These are phyloP conservation scores for Phytoseiulus persimilis DNA, from an alignment of 2,888 invertebrate species.

Conservation along the genomic window DNA sequence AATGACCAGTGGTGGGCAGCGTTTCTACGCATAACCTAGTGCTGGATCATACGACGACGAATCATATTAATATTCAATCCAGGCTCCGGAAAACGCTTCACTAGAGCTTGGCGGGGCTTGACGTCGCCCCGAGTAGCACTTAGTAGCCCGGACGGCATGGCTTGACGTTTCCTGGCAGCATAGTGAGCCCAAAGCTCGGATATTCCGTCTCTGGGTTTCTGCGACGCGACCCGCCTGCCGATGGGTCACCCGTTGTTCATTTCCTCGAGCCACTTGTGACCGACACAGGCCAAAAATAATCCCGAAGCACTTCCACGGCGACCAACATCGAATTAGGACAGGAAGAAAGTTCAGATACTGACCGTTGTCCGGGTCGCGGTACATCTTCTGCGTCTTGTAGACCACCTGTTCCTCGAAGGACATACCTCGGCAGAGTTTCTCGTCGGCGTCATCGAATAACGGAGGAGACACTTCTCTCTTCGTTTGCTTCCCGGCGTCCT, in stretches of 20 bases:
- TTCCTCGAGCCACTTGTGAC: neutral
- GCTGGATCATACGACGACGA: slow-evolving; percentile 5
- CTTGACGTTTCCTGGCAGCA: neutral
- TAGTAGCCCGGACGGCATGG: neutral
- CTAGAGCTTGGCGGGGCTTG: neutral
- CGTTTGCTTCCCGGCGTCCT: neutral
- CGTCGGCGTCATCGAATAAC: neutral
- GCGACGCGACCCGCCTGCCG: neutral
- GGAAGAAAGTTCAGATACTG: neutral
- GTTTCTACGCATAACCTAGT: neutral
- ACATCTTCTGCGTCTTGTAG: neutral
- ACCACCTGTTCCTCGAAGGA: neutral
- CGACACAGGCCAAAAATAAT: neutral
- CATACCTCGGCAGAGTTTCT: neutral
- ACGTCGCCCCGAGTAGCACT: neutral
- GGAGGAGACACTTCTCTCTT: neutral
- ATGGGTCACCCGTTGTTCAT: neutral
- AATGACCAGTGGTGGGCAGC: neutral
- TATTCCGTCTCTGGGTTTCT: neutral
- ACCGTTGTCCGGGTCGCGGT: neutral
- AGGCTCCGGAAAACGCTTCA: slow-evolving; percentile 5
- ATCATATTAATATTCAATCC: neutral
- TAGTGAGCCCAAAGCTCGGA: neutral
- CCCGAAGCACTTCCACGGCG: too few relatives aligned
- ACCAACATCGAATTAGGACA: too few relatives aligned